Evolutionary conservation across 2,888 invertebrate species (phyloP).

Genomic region (Cryptosula pallasiana): DNA sequence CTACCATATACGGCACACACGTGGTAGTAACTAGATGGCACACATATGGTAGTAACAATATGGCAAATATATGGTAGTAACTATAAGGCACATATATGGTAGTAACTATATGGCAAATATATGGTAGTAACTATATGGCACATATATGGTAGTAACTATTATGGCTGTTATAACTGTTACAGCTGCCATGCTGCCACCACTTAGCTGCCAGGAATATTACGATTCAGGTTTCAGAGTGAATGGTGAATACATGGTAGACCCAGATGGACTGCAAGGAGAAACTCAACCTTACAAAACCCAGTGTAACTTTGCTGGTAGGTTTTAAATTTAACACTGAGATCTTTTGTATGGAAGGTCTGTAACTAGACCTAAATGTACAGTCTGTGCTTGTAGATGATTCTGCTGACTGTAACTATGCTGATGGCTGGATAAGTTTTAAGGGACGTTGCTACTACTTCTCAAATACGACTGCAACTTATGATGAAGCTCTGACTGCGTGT

Average conservation of each 20-base stretch:
- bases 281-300: not conserved
- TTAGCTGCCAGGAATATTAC: not conserved
- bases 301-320: not conserved
- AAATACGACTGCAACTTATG: not conserved
- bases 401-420: not conserved
- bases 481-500: not conserved
- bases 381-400: conserved; percentile 11
- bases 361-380: no score
- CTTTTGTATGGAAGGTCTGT: no score
- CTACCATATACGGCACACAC: no score
- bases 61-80: no score
- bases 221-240: not conserved
- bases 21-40: no score
- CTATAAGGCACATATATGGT: no score
- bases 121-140: no score
- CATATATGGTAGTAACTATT: no score
- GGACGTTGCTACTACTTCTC: conserved; percentile 7
- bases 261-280: not conserved
- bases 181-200: not conserved
- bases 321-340: no score
- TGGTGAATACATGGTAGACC: conserved; percentile 1
- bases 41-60: no score
- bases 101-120: no score
- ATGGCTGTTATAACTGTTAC: no score
- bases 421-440: conserved; percentile 14